Evolutionary conservation across 2,797 vertebrate species (phyloP).

Genomic region (Malurus splendens): DNA sequence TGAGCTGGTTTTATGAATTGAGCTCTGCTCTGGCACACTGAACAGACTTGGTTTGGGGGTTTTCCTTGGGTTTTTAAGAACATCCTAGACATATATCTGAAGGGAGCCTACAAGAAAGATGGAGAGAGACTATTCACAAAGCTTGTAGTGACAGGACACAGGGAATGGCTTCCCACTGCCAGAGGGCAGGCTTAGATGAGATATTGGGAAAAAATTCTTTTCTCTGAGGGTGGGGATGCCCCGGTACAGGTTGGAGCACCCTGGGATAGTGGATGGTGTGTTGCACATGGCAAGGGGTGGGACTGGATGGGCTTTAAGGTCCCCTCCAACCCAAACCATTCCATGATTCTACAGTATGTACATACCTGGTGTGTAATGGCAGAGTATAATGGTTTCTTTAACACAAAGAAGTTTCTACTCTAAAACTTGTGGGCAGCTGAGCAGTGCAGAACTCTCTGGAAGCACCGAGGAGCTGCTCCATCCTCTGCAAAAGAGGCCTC

Average conservation of each 20-base stretch:
- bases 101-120: neutral
- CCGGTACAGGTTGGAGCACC: rapidly evolving
- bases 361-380: rapidly evolving
- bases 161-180: neutral
- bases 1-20: neutral
- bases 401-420: neutral
- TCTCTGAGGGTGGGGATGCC: rapidly evolving
- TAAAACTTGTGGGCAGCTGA: neutral
- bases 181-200: neutral
- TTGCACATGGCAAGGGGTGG: rapidly evolving
- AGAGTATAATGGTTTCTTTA: neutral
- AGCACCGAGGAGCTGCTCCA: neutral
- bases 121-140: neutral
- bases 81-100: neutral
- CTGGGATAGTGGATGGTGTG: neutral
- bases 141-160: neutral
- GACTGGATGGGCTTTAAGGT: neutral
- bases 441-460: neutral
- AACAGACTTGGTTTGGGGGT: neutral
- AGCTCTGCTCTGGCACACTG: neutral
- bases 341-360: rapidly evolving
- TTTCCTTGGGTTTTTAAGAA: neutral
- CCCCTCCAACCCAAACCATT: neutral
- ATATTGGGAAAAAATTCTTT: neutral
- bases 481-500: neutral